These are phyloP conservation scores for Melozone crissalis DNA, from an alignment of 2,113 vertebrate genomes.

Conservation along the genomic window DNA sequence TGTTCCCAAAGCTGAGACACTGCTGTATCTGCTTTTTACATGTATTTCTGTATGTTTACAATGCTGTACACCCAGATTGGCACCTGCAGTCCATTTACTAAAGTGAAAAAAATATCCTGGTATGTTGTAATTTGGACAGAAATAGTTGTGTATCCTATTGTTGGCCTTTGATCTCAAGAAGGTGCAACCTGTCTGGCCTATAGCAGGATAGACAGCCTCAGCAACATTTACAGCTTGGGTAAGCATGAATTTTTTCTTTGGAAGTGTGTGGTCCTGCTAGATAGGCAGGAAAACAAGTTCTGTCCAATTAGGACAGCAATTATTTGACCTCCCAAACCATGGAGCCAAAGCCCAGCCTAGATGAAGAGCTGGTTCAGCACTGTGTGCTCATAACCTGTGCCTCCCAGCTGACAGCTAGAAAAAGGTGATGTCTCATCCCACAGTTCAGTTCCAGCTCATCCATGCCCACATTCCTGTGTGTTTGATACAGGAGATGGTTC, in stretches of 20 bases:
- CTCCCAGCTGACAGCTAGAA: neutral
- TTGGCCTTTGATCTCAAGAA: neutral
- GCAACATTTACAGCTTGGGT: neutral
- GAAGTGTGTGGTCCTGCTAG: neutral
- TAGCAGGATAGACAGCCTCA: neutral
- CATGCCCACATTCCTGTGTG: neutral
- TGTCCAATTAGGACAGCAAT: neutral
- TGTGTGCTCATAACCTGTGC: neutral
- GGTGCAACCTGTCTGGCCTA: neutral
- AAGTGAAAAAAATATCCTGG: neutral
- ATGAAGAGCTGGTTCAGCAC: neutral
- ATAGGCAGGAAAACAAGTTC: constrained; percentile 3
- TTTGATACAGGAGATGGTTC: neutral
- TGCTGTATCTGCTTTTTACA: neutral
- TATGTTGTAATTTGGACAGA: neutral
- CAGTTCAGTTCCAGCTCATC: neutral
- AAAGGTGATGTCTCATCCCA: neutral
- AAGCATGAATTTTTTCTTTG: neutral
- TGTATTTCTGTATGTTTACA: neutral
- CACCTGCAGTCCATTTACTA: neutral
- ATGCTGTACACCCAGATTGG: neutral
- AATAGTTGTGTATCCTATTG: neutral
- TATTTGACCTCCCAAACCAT: neutral
- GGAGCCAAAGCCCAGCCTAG: neutral
- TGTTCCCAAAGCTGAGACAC: neutral